These are phyloP conservation scores for Odontesthes bonariensis DNA, from an alignment of 2,113 vertebrate species.

Conservation along the genomic window DNA sequence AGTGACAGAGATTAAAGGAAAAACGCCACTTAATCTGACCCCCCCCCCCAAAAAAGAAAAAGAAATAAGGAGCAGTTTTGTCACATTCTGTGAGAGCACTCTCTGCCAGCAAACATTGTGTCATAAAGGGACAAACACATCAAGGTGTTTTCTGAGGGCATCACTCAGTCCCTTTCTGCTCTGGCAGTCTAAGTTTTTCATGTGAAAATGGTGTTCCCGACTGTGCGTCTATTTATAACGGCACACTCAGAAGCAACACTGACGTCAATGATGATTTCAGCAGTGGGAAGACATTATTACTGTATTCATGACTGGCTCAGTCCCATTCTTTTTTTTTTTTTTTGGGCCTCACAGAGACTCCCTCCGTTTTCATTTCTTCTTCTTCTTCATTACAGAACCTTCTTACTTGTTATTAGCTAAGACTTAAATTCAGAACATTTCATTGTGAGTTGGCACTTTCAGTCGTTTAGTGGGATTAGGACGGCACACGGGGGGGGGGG, in stretches of 20 bases:
- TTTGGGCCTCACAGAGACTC: constrained; percentile 14
- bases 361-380: background rate
- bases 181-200: background rate
- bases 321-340: constrained; percentile 10
- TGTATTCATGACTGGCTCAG: constrained; percentile 34
- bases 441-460: constrained; percentile 45
- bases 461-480: constrained; percentile 33
- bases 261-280: constrained; percentile 57
- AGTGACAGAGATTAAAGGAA: constrained; percentile 46
- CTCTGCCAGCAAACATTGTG: constrained; percentile 1
- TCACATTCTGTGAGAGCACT: constrained; percentile 1
- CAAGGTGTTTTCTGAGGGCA: background rate
- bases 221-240: constrained; percentile 47
- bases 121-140: background rate
- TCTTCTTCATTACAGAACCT: background rate
- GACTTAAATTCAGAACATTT: constrained; percentile 14
- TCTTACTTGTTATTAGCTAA: constrained; percentile 4
- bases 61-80: background rate
- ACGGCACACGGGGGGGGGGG: constrained; percentile 26
- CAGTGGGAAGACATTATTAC: constrained; percentile 36
- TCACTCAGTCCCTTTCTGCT: background rate
- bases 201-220: constrained; percentile 8
- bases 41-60: background rate
- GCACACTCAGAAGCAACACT: constrained; percentile 29
- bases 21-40: background rate